Percentiles rank a stretch among this genome's conserved stretches.
phyloP scores from a whole-genome alignment of 2,888 invertebrate species.

The Agrotis clavis region DNA sequence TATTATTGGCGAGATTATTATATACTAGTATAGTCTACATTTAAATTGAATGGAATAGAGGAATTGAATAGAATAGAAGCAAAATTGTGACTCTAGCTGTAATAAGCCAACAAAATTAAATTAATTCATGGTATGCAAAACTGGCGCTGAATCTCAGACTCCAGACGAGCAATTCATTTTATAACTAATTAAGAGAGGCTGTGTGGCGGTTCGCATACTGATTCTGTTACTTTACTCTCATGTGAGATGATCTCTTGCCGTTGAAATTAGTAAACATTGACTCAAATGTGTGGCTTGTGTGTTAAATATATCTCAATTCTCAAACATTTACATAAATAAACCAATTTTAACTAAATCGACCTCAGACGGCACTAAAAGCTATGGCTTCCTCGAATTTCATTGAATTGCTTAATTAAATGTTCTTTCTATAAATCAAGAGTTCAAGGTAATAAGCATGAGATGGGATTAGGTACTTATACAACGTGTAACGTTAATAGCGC shows the following conservation, averaged over 20 bases:
- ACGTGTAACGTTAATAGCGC: too few relatives aligned
- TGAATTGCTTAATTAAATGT: too few relatives aligned
- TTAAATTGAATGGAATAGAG: background rate
- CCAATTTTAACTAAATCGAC: too few relatives aligned
- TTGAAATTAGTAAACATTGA: slow-evolving; percentile 27
- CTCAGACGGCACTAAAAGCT: too few relatives aligned
- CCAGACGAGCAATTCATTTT: slow-evolving; percentile 46
- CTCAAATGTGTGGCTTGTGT: slow-evolving; percentile 11
- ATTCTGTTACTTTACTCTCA: slow-evolving; percentile 32
- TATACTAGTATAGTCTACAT: too few relatives aligned
- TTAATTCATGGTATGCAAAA: slow-evolving; percentile 55
- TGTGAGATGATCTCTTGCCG: slow-evolving; percentile 28
- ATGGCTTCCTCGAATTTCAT: too few relatives aligned
- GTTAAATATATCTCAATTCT: background rate
- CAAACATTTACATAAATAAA: too few relatives aligned
- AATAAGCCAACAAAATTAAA: slow-evolving; percentile 38
- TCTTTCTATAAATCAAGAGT: too few relatives aligned
- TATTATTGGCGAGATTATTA: too few relatives aligned
- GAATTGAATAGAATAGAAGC: background rate
- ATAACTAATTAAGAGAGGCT: slow-evolving; percentile 50
- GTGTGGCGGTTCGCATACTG: slow-evolving; percentile 41
- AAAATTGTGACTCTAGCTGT: slow-evolving; percentile 19
- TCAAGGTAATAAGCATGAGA: too few relatives aligned
- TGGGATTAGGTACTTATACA: too few relatives aligned
- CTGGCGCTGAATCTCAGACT: slow-evolving; percentile 30